phyloP scores from a whole-genome alignment of 37 sponge, comb jelly and placozoan genomes.

The Spongilla lacustris region DNA sequence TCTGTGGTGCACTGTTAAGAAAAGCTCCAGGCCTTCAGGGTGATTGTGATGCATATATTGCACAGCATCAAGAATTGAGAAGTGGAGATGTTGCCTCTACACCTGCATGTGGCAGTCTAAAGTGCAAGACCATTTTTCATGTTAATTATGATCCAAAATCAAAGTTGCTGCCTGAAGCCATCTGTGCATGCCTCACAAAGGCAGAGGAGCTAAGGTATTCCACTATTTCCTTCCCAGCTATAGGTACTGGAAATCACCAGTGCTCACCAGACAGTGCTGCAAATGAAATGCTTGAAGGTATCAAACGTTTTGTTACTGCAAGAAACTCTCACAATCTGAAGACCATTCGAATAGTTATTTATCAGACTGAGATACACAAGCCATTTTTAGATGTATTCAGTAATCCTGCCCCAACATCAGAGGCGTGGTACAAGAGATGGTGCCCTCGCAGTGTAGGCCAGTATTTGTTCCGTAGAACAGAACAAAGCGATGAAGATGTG shows the following conservation, averaged over 20 bases:
- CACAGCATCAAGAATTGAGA: not conserved
- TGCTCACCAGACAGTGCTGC: conserved; percentile 44
- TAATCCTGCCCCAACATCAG: not conserved
- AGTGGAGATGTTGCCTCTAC: conserved; percentile 50
- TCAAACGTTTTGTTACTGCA: conserved; percentile 12
- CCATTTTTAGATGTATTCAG: conserved; percentile 24
- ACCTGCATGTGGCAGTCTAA: conserved; percentile 42
- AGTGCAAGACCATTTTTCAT: conserved; percentile 53
- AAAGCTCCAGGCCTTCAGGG: conserved; percentile 52
- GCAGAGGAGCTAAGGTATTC: conserved; percentile 18
- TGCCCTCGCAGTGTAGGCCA: no score
- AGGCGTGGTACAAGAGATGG: not conserved
- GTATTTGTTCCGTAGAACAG: no score
- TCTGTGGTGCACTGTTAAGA: conserved; percentile 47
- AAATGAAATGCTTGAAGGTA: conserved; percentile 31
- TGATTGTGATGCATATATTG: conserved; percentile 23
- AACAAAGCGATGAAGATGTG: no score
- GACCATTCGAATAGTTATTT: conserved; percentile 33
- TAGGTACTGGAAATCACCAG: conserved; percentile 49
- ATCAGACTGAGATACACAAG: conserved; percentile 3
- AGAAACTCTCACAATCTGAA: conserved; percentile 6
- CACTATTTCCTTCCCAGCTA: conserved; percentile 64
- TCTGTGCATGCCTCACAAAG: conserved; percentile 26
- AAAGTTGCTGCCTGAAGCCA: conserved; percentile 2
- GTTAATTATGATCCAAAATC: conserved; percentile 7